Conservation (phyloP, 2,113 vertebrate species). For the Litocranius walleri region DNA sequence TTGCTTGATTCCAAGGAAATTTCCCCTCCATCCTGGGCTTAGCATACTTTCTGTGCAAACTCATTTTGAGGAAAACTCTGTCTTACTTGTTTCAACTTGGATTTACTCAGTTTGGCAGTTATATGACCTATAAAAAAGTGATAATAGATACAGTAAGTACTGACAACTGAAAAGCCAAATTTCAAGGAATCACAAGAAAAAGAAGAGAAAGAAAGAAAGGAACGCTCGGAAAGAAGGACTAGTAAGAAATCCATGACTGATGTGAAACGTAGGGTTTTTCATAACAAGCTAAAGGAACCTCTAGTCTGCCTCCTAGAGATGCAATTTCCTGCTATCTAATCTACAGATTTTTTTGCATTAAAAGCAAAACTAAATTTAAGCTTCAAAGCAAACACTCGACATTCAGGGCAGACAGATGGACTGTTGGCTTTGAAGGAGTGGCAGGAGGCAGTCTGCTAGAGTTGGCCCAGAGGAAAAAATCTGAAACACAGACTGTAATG, state of each 20-base stretch:
- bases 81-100: background rate
- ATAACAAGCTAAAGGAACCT: background rate
- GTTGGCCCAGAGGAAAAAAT: background rate
- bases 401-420: background rate
- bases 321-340: background rate
- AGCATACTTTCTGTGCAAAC: background rate
- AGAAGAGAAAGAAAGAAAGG: background rate
- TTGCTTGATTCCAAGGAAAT: background rate
- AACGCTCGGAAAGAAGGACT: background rate
- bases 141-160: background rate
- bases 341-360: background rate
- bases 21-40: background rate
- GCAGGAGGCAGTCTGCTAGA: background rate
- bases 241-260: background rate
- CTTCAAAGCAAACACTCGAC: background rate
- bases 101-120: background rate
- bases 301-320: background rate
- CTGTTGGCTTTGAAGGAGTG: background rate
- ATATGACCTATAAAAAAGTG: background rate
- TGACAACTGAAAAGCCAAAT: background rate
- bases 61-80: background rate
- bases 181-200: background rate
- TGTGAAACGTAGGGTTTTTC: background rate
- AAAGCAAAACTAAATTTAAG: constrained; percentile 1
- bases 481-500: background rate